phyloP scores from a whole-genome alignment of 2,797 vertebrate species.

The Sciaenops ocellatus region DNA sequence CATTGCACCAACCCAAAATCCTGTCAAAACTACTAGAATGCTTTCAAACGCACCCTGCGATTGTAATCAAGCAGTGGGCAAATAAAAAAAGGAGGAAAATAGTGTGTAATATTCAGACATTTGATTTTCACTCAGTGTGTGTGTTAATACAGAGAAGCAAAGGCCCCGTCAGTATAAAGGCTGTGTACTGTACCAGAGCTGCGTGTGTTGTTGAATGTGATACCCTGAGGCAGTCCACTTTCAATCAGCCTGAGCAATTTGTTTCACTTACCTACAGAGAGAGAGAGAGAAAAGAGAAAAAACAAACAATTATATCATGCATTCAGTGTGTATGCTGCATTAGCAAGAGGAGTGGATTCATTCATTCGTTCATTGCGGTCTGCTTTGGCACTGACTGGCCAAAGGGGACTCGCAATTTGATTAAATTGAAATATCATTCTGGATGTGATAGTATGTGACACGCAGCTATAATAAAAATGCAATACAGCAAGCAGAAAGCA shows the following conservation, averaged over 20 bases:
- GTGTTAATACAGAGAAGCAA: slow-evolving; percentile 19
- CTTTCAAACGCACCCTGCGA: neutral
- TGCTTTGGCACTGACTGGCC: slow-evolving; percentile 35
- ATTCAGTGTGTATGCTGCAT: slow-evolving; percentile 47
- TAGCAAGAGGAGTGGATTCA: slow-evolving; percentile 32
- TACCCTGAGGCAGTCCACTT: slow-evolving; percentile 60
- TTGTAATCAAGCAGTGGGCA: slow-evolving; percentile 5
- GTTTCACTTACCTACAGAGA: slow-evolving; percentile 84
- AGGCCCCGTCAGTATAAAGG: slow-evolving; percentile 30
- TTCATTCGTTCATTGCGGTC: slow-evolving; percentile 22
- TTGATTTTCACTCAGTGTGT: slow-evolving; percentile 23
- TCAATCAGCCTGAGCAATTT: slow-evolving; percentile 68
- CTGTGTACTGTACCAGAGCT: slow-evolving; percentile 65
- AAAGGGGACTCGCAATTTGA: slow-evolving; percentile 33
- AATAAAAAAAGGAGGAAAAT: neutral
- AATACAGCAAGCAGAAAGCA: neutral
- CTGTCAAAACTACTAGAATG: slow-evolving; percentile 1
- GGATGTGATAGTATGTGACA: slow-evolving; percentile 15
- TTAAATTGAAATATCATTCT: slow-evolving; percentile 47
- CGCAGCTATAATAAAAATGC: slow-evolving; percentile 16
- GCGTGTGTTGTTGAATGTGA: slow-evolving; percentile 42
- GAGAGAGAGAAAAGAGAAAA: slow-evolving; percentile 39
- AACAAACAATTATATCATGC: slow-evolving; percentile 53
- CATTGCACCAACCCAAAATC: slow-evolving; percentile 1
- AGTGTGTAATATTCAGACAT: neutral